phyloP scores from a whole-genome alignment of 2,888 invertebrate species.

The Heliconius erato region DNA sequence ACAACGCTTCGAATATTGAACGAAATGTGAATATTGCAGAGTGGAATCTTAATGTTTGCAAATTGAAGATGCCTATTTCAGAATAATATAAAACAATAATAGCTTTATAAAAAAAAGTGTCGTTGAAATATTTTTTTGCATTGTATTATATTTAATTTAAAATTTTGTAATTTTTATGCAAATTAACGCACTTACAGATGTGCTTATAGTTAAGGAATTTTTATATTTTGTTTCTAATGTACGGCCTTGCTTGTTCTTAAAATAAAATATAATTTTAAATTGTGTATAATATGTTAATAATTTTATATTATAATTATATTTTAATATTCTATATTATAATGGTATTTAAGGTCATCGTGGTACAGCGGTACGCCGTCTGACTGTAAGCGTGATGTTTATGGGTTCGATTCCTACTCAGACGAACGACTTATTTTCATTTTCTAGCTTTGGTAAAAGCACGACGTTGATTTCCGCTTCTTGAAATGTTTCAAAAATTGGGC shows the following conservation, averaged over 20 bases:
- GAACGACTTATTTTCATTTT: neutral
- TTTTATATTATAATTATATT: slow-evolving; percentile 1
- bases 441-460: neutral
- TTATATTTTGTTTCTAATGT: neutral
- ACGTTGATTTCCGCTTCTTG: neutral
- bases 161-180: slow-evolving; percentile 1
- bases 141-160: no score
- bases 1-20: no score
- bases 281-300: neutral
- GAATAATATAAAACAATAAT: no score
- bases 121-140: no score
- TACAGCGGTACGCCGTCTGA: neutral
- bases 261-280: neutral
- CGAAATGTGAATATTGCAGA: no score
- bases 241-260: slow-evolving; percentile 2
- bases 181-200: neutral
- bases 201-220: neutral
- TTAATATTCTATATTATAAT: neutral
- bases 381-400: neutral
- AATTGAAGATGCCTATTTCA: no score
- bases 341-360: neutral
- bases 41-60: no score
- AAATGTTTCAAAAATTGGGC: neutral
- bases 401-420: neutral
- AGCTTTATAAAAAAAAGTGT: no score